Conservation (phyloP, 1,140 invertebrate genomes). For the Leptinotarsa defecta region DNA sequence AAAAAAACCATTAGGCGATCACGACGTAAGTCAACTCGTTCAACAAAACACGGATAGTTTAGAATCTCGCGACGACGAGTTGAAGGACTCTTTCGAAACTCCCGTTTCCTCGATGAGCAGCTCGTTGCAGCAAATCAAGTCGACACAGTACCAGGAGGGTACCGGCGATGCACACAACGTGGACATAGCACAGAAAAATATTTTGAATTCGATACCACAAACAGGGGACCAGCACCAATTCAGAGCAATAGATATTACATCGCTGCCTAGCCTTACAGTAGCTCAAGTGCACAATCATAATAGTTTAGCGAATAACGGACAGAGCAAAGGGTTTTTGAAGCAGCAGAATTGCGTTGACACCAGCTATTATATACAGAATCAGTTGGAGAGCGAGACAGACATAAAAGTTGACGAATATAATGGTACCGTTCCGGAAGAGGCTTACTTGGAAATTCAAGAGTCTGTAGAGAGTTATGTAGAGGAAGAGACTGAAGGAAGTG, state of each 20-base stretch:
- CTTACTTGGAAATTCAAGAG: slow-evolving; percentile 54
- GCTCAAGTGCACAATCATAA: slow-evolving; percentile 41
- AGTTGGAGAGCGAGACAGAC: slow-evolving; percentile 12
- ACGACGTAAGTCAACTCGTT: slow-evolving; percentile 31
- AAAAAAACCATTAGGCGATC: slow-evolving; percentile 10
- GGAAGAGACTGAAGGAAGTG: slow-evolving; percentile 46
- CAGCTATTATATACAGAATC: slow-evolving; percentile 28
- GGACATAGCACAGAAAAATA: slow-evolving; percentile 44
- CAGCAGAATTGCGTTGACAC: slow-evolving; percentile 58
- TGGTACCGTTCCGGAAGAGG: slow-evolving; percentile 37
- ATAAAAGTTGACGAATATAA: slow-evolving; percentile 28
- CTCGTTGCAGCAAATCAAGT: slow-evolving; percentile 50
- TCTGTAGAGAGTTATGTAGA: slow-evolving; percentile 58
- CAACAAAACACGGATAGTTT: slow-evolving; percentile 62
- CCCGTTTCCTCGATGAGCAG: slow-evolving; percentile 61
- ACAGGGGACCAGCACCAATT: slow-evolving; percentile 46
- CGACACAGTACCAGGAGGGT: slow-evolving; percentile 50
- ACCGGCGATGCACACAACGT: slow-evolving; percentile 42
- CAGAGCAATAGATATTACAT: slow-evolving; percentile 52
- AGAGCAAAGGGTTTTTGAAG: slow-evolving; percentile 53
- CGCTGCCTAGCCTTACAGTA: slow-evolving; percentile 44
- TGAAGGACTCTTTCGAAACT: slow-evolving; percentile 66
- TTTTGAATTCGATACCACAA: slow-evolving; percentile 33
- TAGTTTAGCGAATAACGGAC: slow-evolving; percentile 27
- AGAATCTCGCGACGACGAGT: slow-evolving; percentile 62